These are phyloP conservation scores for Anarsia innoxiella DNA, from an alignment of 2,888 invertebrate species.

Conservation along the genomic window DNA sequence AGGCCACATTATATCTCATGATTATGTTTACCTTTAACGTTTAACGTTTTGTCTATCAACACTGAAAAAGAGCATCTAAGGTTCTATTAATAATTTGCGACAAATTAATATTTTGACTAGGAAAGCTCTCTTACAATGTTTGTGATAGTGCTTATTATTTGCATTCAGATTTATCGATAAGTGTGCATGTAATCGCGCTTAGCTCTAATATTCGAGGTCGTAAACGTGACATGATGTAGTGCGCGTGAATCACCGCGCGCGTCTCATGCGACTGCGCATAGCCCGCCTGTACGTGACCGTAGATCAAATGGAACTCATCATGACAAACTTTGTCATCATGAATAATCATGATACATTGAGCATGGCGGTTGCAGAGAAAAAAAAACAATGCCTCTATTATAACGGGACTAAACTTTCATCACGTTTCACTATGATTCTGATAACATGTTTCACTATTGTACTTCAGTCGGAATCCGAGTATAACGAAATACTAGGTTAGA, in stretches of 20 bases:
- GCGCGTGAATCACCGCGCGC: slow-evolving; percentile 55
- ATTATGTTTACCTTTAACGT: no score
- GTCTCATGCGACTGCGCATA: slow-evolving; percentile 40
- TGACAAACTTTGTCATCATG: slow-evolving; percentile 7
- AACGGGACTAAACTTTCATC: slow-evolving; percentile 3
- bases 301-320: slow-evolving; percentile 7
- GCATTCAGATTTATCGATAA: slow-evolving; percentile 40
- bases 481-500: no score
- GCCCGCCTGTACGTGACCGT: slow-evolving; percentile 11
- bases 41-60: no score
- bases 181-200: slow-evolving; percentile 35
- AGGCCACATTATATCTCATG: no score
- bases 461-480: no score
- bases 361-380: slow-evolving; percentile 1
- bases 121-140: no score
- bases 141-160: no score
- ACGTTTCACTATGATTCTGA: neutral
- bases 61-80: no score
- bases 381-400: slow-evolving; percentile 3
- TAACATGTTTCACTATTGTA: neutral
- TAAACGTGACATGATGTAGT: slow-evolving; percentile 56
- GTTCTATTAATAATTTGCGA: no score
- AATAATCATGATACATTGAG: slow-evolving; percentile 4
- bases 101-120: no score
- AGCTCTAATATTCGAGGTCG: slow-evolving; percentile 53